These are phyloP conservation scores for Taenaris catops DNA, from an alignment of 2,888 invertebrate species.

Conservation along the genomic window DNA sequence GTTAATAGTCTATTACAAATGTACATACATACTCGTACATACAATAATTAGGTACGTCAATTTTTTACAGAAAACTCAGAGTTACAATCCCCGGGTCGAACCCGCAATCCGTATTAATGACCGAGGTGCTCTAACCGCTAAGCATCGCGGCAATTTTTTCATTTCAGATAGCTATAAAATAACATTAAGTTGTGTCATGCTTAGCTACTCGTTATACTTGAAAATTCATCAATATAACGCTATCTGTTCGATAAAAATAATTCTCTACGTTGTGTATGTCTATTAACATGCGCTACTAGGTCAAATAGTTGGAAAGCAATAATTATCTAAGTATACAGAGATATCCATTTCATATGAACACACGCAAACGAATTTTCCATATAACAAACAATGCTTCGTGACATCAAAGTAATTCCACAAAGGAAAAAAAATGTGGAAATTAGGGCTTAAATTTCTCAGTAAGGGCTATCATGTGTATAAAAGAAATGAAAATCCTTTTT, in stretches of 20 bases:
- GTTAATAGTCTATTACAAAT: no score
- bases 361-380: constrained; percentile 10
- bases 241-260: constrained; percentile 2
- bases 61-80: no score
- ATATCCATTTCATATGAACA: constrained; percentile 8
- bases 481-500: constrained; percentile 9
- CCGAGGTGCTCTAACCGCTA: no score
- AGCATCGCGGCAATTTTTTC: no score
- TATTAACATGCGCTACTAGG: constrained; percentile 2
- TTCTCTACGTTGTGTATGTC: no score
- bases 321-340: constrained; percentile 11
- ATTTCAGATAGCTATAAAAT: no score
- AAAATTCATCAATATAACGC: not conserved
- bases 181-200: no score
- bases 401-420: not conserved
- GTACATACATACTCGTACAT: no score
- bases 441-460: not conserved
- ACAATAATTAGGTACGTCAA: no score
- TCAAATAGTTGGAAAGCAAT: constrained; percentile 13
- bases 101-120: no score
- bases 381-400: constrained; percentile 4
- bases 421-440: constrained; percentile 2
- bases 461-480: not conserved
- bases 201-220: no score
- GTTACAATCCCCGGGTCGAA: no score